Conservation (phyloP, 1,140 invertebrate species). For the Gonatopus flavifemur region DNA sequence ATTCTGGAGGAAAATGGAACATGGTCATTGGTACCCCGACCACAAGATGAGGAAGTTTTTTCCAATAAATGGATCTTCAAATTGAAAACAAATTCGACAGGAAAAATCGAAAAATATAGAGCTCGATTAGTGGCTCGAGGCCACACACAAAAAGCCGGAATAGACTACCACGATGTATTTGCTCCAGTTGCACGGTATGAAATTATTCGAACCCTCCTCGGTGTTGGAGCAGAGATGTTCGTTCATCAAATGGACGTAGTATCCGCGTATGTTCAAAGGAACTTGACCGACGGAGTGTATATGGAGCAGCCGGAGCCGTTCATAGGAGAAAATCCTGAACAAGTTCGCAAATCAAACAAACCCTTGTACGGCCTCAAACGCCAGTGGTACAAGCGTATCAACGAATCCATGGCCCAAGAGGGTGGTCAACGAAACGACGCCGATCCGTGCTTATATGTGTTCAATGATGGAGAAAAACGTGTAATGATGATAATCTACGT, state of each 20-base stretch:
- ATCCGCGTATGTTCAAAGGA: not conserved
- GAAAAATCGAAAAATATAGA: not conserved
- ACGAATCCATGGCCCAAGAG: too few species aligned
- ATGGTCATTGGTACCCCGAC: not conserved
- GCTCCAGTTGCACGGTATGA: not conserved
- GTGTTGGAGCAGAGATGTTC: not conserved
- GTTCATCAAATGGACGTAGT: not conserved
- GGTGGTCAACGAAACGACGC: too few species aligned
- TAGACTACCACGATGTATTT: not conserved
- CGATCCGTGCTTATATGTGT: not conserved
- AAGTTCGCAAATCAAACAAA: slow-evolving; percentile 16
- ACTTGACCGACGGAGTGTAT: not conserved
- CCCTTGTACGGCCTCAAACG: slow-evolving; percentile 42
- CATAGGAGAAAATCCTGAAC: not conserved
- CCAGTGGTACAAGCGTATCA: slow-evolving; percentile 31
- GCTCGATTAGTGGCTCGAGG: not conserved
- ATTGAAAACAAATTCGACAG: not conserved
- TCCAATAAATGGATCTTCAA: not conserved
- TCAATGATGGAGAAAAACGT: not conserved
- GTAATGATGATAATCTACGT: too few species aligned
- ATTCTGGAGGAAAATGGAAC: not conserved
- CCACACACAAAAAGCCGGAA: not conserved
- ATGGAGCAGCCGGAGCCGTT: not conserved
- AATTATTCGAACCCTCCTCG: not conserved
- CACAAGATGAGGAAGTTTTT: not conserved